These are phyloP conservation scores for Xenotilapia leptura DNA, from an alignment of 2,113 vertebrate genomes.

Conservation along the genomic window DNA sequence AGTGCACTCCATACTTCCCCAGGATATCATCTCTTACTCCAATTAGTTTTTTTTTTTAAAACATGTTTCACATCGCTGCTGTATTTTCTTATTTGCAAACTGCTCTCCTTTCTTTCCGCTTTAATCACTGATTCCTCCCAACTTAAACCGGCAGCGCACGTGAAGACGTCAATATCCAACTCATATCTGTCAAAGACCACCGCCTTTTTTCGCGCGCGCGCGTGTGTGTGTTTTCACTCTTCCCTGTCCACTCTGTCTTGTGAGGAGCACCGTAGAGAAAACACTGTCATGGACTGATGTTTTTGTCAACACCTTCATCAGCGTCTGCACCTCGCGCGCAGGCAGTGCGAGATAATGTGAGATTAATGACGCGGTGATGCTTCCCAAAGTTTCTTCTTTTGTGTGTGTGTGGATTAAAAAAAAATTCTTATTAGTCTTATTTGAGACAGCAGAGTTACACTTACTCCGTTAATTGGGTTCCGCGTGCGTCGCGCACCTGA, in stretches of 20 bases:
- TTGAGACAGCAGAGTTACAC: neutral
- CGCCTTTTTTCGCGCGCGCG: neutral
- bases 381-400: conserved; percentile 9
- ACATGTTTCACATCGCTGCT: neutral
- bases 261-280: neutral
- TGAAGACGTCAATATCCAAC: neutral
- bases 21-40: neutral
- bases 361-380: neutral
- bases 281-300: neutral
- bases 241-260: neutral
- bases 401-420: neutral
- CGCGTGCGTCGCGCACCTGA: neutral
- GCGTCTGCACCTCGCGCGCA: neutral
- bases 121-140: neutral
- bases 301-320: neutral
- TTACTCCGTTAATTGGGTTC: neutral
- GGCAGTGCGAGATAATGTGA: neutral
- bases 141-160: neutral
- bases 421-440: neutral
- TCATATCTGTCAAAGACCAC: neutral
- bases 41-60: neutral
- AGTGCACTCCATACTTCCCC: neutral
- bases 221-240: neutral
- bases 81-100: neutral
- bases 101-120: neutral